phyloP scores from a whole-genome alignment of 2,113 vertebrate genomes.

The Sapajus apella region DNA sequence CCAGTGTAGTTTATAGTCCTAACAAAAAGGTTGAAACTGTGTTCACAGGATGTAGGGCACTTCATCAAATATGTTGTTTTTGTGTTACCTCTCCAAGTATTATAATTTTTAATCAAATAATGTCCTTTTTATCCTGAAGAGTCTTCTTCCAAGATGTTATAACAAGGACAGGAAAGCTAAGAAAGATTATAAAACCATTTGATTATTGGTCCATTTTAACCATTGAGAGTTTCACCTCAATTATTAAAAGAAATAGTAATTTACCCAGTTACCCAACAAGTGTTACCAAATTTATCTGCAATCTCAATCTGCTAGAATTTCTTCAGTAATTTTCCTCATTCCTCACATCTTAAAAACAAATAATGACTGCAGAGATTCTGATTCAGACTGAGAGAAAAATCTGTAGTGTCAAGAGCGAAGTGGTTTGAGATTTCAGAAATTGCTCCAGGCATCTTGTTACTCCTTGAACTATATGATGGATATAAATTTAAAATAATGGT shows the following conservation, averaged over 20 bases:
- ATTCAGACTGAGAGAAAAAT: neutral
- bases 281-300: neutral
- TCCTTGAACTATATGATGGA: neutral
- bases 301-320: neutral
- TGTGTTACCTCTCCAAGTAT: neutral
- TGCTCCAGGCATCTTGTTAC: neutral
- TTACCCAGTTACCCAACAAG: neutral
- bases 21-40: neutral
- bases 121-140: neutral
- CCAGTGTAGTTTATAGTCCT: neutral
- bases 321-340: neutral
- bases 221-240: neutral
- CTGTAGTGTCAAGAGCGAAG: neutral
- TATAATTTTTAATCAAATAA: neutral
- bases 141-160: neutral
- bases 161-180: neutral
- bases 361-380: neutral
- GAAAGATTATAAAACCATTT: neutral
- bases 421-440: slow-evolving; percentile 11
- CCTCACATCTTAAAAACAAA: slow-evolving; percentile 8
- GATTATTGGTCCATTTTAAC: neutral
- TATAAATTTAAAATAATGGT: neutral
- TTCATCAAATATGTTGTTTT: neutral
- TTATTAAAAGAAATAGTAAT: neutral
- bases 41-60: neutral